Evolutionary conservation across 2,888 invertebrate genomes (phyloP).

Genomic region (Bombyx huttoni): DNA sequence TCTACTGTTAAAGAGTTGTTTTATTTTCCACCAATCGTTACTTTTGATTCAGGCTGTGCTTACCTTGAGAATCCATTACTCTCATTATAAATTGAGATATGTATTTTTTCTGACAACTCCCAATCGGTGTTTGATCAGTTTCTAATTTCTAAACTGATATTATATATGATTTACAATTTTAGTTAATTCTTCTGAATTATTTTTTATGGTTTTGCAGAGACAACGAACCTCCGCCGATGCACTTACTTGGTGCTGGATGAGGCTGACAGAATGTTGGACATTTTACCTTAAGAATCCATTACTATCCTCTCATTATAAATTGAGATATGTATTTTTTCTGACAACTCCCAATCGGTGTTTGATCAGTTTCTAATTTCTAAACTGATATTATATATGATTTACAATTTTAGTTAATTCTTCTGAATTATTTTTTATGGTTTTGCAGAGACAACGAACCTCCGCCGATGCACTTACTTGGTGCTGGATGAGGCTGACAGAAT

Average conservation of each 20-base stretch:
- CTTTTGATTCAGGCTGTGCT: too few relatives aligned
- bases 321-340: too few relatives aligned
- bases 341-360: too few relatives aligned
- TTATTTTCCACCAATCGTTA: too few relatives aligned
- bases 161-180: background rate
- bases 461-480: conserved; percentile 90
- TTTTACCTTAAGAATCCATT: too few relatives aligned
- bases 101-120: too few relatives aligned
- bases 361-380: background rate
- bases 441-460: conserved; percentile 80
- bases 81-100: too few relatives aligned
- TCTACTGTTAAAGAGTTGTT: too few relatives aligned
- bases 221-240: conserved; percentile 86
- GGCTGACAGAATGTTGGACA: conserved; percentile 97
- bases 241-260: conserved; percentile 89
- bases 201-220: conserved; percentile 38
- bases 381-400: background rate
- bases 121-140: background rate
- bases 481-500: conserved; percentile 92
- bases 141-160: background rate
- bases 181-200: background rate
- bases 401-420: background rate
- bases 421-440: background rate
- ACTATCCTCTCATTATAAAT: too few relatives aligned
- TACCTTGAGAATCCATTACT: too few relatives aligned